phyloP scores from a whole-genome alignment of 2,888 invertebrate species.

The Adineta ricciae region DNA sequence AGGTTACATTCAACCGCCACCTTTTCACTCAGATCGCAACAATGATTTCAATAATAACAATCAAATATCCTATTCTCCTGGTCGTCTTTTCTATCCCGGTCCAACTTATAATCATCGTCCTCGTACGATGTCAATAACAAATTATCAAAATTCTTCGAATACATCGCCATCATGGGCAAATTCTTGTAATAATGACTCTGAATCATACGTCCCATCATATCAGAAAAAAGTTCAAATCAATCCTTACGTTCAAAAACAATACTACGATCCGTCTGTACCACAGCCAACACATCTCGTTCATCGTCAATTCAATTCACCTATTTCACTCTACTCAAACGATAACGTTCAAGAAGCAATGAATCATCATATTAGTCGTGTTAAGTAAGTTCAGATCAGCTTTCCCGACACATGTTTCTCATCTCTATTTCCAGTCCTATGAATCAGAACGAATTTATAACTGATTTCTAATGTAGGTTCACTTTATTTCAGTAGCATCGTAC shows the following conservation, averaged over 20 bases:
- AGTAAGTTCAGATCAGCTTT: neutral
- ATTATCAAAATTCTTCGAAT: neutral
- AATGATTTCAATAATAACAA: neutral
- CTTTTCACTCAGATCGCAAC: neutral
- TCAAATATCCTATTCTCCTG: neutral
- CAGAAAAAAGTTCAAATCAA: neutral
- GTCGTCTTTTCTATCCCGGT: neutral
- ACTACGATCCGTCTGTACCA: neutral
- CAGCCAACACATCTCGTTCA: neutral
- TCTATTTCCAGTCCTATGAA: neutral
- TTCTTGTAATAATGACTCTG: neutral
- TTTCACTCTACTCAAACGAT: neutral
- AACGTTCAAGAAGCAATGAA: conserved; percentile 15
- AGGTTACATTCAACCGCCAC: neutral
- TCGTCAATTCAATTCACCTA: conserved; percentile 15
- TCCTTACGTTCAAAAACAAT: neutral
- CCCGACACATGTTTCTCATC: neutral
- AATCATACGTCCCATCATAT: neutral
- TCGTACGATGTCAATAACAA: neutral
- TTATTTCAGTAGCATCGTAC: neutral
- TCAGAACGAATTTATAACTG: neutral
- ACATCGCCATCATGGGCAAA: neutral
- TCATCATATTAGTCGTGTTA: neutral
- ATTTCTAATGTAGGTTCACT: neutral
- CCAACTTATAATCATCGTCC: neutral